Evolutionary conservation across 2,797 vertebrate species (phyloP).

Genomic region (Myripristis jacobus): DNA sequence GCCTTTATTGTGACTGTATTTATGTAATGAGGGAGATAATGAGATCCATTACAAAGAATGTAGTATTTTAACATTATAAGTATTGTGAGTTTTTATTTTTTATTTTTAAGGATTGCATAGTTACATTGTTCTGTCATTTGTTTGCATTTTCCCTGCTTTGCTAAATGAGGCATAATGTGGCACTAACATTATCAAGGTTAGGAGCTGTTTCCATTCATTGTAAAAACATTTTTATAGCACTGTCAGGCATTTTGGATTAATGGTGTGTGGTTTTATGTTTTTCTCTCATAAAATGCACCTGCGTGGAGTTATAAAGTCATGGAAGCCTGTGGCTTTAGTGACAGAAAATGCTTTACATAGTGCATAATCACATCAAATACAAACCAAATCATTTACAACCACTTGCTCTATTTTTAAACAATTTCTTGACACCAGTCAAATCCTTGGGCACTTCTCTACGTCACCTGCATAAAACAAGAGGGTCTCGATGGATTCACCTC

Average conservation of each 20-base stretch:
- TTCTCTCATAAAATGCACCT: conserved; percentile 39
- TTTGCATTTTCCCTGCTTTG: not conserved
- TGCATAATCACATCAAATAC: conserved; percentile 70
- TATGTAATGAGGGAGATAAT: not conserved
- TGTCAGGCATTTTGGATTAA: conserved; percentile 62
- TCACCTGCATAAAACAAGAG: conserved; percentile 60
- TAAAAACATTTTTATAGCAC: conserved; percentile 51
- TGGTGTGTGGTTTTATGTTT: too few relatives aligned
- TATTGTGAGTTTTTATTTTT: not conserved
- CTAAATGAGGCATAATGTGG: not conserved
- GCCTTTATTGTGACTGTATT: not conserved
- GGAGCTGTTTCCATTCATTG: conserved; percentile 32
- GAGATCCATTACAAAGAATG: not conserved
- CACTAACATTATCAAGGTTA: conserved; percentile 1
- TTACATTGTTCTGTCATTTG: not conserved
- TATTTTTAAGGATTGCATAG: not conserved
- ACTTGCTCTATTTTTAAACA: conserved; percentile 63
- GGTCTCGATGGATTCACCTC: conserved; percentile 74
- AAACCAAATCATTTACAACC: conserved; percentile 66
- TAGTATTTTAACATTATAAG: not conserved
- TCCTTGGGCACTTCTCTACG: conserved; percentile 50
- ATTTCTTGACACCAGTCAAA: conserved; percentile 66
- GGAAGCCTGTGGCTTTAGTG: conserved; percentile 59
- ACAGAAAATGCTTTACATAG: conserved; percentile 40
- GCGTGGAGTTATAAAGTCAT: conserved; percentile 1